Percentiles rank a stretch among this genome's conserved stretches.
These are phyloP conservation scores for Atta colombica DNA, from an alignment of 1,140 invertebrate genomes.

Conservation along the genomic window DNA sequence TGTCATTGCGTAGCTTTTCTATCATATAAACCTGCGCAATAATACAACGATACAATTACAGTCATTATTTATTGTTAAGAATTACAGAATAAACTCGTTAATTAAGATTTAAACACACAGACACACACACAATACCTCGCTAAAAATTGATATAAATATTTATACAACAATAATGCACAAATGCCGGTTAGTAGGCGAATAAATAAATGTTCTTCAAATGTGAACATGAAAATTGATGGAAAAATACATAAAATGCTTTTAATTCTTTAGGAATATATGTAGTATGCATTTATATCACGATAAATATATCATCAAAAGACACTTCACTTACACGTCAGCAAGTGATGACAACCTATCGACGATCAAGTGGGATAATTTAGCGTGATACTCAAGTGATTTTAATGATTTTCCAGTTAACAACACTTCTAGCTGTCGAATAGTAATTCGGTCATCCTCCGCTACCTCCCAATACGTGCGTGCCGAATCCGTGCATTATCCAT, in stretches of 20 bases:
- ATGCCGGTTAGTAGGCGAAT: neutral
- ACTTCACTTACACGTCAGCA: constrained; percentile 37
- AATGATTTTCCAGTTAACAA: constrained; percentile 67
- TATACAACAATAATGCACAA: neutral
- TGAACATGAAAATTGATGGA: neutral
- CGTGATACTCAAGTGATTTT: constrained; percentile 58
- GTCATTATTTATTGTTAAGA: too few species aligned
- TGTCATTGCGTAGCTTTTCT: too few species aligned
- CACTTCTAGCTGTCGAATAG: constrained; percentile 52
- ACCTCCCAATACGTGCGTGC: neutral
- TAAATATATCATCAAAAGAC: constrained; percentile 39
- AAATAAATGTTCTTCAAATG: neutral
- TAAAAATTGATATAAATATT: neutral
- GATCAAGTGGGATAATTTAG: constrained; percentile 48
- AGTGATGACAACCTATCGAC: constrained; percentile 58
- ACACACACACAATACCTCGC: neutral
- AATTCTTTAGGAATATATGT: constrained; percentile 11
- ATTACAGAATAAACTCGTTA: neutral
- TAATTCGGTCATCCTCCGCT: constrained; percentile 35
- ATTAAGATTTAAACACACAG: neutral
- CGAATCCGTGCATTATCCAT: constrained; percentile 40
- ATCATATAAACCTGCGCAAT: too few species aligned
- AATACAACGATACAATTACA: too few species aligned
- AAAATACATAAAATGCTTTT: neutral
- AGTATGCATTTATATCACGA: constrained; percentile 13